A percentile compares a stretch with the other conserved stretches of the same genome.
These are phyloP conservation scores for Nesometra sesokonis DNA, from an alignment of 35 echinoderm and acorn worm genomes.

Conservation along the genomic window DNA sequence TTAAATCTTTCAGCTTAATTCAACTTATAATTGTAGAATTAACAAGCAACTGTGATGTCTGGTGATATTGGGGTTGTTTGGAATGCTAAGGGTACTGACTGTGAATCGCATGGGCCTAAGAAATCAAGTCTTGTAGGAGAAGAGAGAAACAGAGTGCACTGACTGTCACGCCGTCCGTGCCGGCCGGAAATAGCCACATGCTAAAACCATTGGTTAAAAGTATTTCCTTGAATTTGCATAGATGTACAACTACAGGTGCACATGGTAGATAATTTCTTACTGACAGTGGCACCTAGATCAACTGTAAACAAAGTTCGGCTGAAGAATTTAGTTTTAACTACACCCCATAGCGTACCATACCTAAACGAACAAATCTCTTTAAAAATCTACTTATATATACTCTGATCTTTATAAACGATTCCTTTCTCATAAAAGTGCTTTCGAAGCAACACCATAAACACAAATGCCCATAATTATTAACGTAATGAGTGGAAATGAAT, in stretches of 20 bases:
- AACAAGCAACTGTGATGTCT: not conserved
- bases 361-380: no score
- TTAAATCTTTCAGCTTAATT: not conserved
- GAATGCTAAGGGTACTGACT: not conserved
- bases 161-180: not conserved
- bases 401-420: no score
- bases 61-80: not conserved
- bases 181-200: not conserved
- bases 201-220: not conserved
- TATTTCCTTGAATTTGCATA: not conserved
- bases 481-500: no score
- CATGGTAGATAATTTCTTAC: not conserved
- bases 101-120: not conserved
- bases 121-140: no score
- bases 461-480: no score
- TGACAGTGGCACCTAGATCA: not conserved
- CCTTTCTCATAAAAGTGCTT: no score
- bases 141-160: not conserved
- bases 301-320: not conserved
- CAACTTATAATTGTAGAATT: not conserved
- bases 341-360: no score
- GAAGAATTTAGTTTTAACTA: no score
- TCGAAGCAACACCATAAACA: no score
- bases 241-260: not conserved
- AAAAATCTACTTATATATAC: no score